A percentile compares a stretch with the other conserved stretches of the same genome.
Conservation (phyloP, 1,140 invertebrate genomes). For the Catajapyx aquilonaris region DNA sequence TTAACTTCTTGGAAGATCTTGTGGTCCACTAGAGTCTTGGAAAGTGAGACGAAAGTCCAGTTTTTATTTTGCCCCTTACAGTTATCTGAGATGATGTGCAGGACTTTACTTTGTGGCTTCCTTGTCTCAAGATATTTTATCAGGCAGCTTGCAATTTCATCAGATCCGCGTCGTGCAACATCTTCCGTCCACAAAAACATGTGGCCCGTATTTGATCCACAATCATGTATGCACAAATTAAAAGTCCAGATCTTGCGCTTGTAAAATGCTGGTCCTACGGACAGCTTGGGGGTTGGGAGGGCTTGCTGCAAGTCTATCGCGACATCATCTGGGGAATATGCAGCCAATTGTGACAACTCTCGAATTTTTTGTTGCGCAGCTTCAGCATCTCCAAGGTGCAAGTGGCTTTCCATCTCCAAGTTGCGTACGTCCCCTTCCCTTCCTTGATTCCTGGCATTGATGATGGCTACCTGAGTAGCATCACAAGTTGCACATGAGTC, state of each 20-base stretch:
- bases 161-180: not conserved
- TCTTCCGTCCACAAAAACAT: not conserved
- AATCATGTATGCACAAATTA: not conserved
- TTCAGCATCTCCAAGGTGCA: no score
- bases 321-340: no score
- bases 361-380: no score
- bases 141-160: not conserved
- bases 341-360: no score
- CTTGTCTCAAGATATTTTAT: not conserved
- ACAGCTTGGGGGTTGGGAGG: constrained; percentile 5
- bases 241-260: not conserved
- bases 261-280: not conserved
- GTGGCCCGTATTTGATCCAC: not conserved
- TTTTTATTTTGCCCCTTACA: not conserved
- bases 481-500: no score
- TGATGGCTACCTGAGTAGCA: no score
- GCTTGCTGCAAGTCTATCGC: constrained; percentile 6
- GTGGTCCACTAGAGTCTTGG: not conserved
- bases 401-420: no score
- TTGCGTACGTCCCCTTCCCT: no score
- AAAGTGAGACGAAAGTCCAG: not conserved
- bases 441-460: no score
- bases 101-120: not conserved
- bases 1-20: not conserved
- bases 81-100: not conserved